Evolutionary conservation across 2,797 vertebrate species (phyloP), one percentile per base, ranked within the genome.

Genomic region (Epinephelus coioides): DNA sequence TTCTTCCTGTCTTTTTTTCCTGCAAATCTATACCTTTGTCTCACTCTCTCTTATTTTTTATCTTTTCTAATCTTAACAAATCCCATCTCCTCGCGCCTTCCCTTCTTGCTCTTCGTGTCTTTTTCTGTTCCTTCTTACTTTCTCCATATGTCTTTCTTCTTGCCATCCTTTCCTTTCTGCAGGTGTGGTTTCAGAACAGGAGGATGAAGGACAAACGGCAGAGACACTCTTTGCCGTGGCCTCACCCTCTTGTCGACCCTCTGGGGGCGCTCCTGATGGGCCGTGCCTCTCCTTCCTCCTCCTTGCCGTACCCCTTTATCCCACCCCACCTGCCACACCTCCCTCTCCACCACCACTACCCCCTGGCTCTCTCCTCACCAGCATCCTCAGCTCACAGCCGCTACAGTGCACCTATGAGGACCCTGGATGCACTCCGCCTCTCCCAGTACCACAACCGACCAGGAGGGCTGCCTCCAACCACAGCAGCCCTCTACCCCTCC

Each of bases 151-250:
- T 17, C 34, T 2, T 38, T 6, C 11, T 38, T 40, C 7, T 43
- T 8, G 23, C 21, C 23, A 34, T 38, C 44, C 62, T 55, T 53
- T 34, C 17, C 21, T 77, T 9, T 55, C 6, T 34, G 1, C 44
- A 94, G 83, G 69, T 95, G 38, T 95, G 94, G 93, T 95, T 95
- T 76, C 95, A 96, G 83, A 96, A 96, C 89, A 64, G 92, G 73
- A 86, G 95, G 65, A 96, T 96, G 95, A 96, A 96, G 76, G 94
- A 95, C 71, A 95, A 95, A 80, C 86, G 93, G 1, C 94, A 95
- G 84, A 91, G 92, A 67, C 92, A 91, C 81, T 81, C 90, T 18
- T 38, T 95, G 70, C 86, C 85, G n/a, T 95, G 94, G 93, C 83
- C 90, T 17, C 90, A 93, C 49, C 89, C 88, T 8, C 78, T 95